Percentiles rank a stretch among this genome's conserved stretches.
These are phyloP conservation scores for Incurvaria masculella DNA, from an alignment of 2,888 invertebrate species.

Conservation along the genomic window DNA sequence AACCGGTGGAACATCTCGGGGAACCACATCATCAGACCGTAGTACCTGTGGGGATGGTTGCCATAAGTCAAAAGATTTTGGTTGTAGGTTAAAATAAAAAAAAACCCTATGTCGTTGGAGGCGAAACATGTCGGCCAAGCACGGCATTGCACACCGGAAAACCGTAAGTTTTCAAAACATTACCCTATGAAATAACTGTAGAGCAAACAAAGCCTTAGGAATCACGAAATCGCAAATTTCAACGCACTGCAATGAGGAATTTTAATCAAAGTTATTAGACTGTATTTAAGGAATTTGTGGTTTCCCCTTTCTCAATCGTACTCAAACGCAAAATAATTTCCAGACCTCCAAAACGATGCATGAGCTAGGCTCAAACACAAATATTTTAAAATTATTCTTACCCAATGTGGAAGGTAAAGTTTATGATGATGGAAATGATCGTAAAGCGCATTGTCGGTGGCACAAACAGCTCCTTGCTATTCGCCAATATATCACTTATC, in stretches of 20 bases:
- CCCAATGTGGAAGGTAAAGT: constrained; percentile 93
- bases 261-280: too few relatives aligned
- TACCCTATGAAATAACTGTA: constrained; percentile 4
- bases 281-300: too few relatives aligned
- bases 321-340: too few relatives aligned
- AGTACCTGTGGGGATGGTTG: constrained; percentile 60
- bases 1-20: constrained; percentile 91
- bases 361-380: too few relatives aligned
- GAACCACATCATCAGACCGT: constrained; percentile 97
- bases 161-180: too few relatives aligned
- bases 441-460: constrained; percentile 82
- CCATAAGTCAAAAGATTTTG: too few relatives aligned
- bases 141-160: too few relatives aligned
- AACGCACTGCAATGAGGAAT: neutral
- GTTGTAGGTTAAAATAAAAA: neutral
- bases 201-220: too few relatives aligned
- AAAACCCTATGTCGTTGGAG: neutral
- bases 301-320: too few relatives aligned
- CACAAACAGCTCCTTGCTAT: constrained; percentile 77
- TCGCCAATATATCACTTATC: constrained; percentile 73
- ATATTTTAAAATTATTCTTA: too few relatives aligned
- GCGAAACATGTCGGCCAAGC: too few relatives aligned
- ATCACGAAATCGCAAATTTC: neutral
- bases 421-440: constrained; percentile 80
- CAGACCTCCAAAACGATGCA: too few relatives aligned